Evolutionary conservation across 2,888 invertebrate species (phyloP), one percentile per base, ranked within the genome.

Genomic region (Matsumyia berberina): DNA sequence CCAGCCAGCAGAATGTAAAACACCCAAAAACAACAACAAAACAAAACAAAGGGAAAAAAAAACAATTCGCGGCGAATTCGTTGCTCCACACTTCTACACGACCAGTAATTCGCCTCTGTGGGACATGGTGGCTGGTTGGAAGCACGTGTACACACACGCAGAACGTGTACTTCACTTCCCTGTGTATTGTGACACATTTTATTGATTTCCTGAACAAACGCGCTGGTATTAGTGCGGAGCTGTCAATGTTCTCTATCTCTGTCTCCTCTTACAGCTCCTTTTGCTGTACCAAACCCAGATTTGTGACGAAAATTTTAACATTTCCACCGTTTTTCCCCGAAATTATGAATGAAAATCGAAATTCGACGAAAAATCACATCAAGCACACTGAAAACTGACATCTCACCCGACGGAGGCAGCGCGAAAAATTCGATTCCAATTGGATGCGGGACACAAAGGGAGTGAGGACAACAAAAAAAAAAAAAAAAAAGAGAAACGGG

Each of bases 21-120:
- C 51, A 53, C 5, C 37, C 62, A 37, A 35, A 62, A 79, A 53
- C 78, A 79, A 79, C 53, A 53, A 66, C 49, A 51, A 51, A 67
- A 42, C 64, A 83, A 83, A 83, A 83, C 83, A 79, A 83, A 83
- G 66, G 62, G 49, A 53, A 67, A 79, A 82, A 67, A 74, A 82
- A 74, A 39, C 35, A 11, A 60, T 58, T 7, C 15, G 15, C 49
- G 29, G 85, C 85, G 80, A 85, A 76, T 76, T 80, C 44, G 62
- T 5, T 11, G 3, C n/a, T 44, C 64, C 53, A 51, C 62, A 62
- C 49, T 9, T 15, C 11, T 11, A 17, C 24, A 53, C 5, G 7
- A 46, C 17, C 17, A 35, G 9, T 11, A 69, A 33, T 79, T 85
- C 83, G 83, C 83, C 69, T 51, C n/a, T 46, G 11, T 60, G 19